Base-by-base conservation (phyloP, 23 tunicate genomes). In the Phallusia fumigata region DNA sequence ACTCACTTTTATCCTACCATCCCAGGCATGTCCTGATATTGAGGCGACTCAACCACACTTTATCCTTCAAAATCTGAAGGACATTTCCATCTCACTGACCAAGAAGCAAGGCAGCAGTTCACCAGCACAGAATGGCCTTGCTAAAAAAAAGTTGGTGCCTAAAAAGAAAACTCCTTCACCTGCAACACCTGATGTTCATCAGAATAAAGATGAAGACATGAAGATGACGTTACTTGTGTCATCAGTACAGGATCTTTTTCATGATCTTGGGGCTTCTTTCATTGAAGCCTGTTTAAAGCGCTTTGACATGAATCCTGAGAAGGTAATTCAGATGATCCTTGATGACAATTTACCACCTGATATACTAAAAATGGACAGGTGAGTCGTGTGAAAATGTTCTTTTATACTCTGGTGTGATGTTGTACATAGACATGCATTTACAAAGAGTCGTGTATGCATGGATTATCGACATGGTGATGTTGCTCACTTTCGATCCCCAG, bases 321-420 rank as follows among this genome's bases (percentile, higher is more conserved):
- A 80, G 51, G 90, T 95, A 22, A 97, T 90, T 30, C 90, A 86
- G 28, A 87, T 86, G 35, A 76, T 88, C 8, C 82, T 97, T 13
- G 99, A 97, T 53, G 90, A 90, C 22, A 92, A 86, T 75, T 83
- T 97, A 31, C 99, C 95, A 31, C 91, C 88, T 24, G 80, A 85
- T 82, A 64, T 88, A 1, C 53, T 35, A 19, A 33, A 76, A 15
- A 77, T 49, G 82, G 52, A 82, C 30, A 69, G 77, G 77, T 52
- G 21, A 19, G 26, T 58, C 13, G 13, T 24, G 28, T 22, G 28
- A 58, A 58, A 58, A 58, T 58, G 3, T 58, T 6, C 13, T 58
- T 40, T n/a, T n/a, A n/a, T n/a, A n/a, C n/a, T n/a, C n/a, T n/a
- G n/a, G n/a, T n/a, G n/a, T n/a, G n/a, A n/a, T n/a, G n/a, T n/a